Evolutionary conservation across 2,113 vertebrate genomes (phyloP).

Genomic region (Parus major): DNA sequence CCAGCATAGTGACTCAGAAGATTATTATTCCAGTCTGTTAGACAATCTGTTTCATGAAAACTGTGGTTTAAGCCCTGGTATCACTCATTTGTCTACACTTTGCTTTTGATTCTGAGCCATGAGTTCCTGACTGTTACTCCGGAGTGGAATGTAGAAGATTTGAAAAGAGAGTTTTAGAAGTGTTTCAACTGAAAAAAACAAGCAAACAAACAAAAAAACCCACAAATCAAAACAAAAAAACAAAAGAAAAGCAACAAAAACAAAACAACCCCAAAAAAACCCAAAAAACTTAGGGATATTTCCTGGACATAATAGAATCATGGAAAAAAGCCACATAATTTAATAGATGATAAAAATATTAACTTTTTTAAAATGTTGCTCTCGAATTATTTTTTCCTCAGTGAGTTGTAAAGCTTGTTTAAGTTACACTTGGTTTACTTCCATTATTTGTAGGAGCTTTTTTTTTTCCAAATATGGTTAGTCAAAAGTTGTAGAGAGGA

Average conservation of each 20-base stretch:
- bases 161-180: neutral
- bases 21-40: conserved; percentile 68
- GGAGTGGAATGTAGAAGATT: neutral
- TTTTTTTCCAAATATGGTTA: neutral
- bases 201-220: neutral
- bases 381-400: neutral
- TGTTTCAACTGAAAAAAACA: neutral
- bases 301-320: neutral
- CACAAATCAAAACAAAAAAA: neutral
- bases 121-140: neutral
- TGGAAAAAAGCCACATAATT: neutral
- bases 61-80: conserved; percentile 47
- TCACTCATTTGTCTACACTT: conserved; percentile 54
- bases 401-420: accelerated
- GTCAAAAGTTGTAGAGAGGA: neutral
- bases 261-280: too few species aligned
- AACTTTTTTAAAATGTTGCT: neutral
- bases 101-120: conserved; percentile 41
- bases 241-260: too few species aligned
- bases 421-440: neutral
- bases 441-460: neutral
- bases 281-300: neutral
- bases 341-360: neutral
- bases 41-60: conserved; percentile 61
- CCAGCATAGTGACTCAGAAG: conserved; percentile 62